A percentile compares a stretch with the other conserved stretches of the same genome.
Conservation (phyloP, 2,797 vertebrate genomes). For the Fringilla coelebs region DNA sequence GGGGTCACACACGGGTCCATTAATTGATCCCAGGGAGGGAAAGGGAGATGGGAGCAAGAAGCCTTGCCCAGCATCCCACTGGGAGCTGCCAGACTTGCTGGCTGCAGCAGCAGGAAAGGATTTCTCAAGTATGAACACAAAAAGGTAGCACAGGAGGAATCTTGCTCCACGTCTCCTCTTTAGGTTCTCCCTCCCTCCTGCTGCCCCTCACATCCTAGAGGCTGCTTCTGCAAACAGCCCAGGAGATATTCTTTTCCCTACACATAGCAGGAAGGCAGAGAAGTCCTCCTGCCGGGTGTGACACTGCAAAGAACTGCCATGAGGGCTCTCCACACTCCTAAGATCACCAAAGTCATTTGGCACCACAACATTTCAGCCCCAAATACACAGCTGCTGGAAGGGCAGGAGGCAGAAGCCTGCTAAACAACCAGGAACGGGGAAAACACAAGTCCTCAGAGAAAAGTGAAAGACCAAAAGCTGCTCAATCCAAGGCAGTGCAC, state of each 20-base stretch:
- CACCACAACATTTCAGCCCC: neutral
- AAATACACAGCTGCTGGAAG: neutral
- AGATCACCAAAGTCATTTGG: neutral
- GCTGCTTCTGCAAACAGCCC: neutral
- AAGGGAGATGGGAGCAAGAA: neutral
- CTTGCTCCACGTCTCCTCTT: neutral
- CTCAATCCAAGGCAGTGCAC: neutral
- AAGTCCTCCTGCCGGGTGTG: neutral
- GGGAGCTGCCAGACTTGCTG: neutral
- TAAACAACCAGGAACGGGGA: neutral
- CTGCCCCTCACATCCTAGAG: neutral
- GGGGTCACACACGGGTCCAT: neutral
- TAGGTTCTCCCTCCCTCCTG: neutral
- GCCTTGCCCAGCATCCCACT: neutral
- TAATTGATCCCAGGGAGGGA: neutral
- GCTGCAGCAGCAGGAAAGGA: neutral
- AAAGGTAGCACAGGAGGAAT: neutral
- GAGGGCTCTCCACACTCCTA: rapidly evolving
- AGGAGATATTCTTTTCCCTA: neutral
- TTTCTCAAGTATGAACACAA: neutral
- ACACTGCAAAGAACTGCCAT: neutral
- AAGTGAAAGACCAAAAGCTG: neutral
- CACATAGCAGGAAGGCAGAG: rapidly evolving
- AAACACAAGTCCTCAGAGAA: neutral
- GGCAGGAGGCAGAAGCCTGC: neutral